phyloP scores from a whole-genome alignment of 1,140 invertebrate genomes.

The Acromyrmex heyeri region DNA sequence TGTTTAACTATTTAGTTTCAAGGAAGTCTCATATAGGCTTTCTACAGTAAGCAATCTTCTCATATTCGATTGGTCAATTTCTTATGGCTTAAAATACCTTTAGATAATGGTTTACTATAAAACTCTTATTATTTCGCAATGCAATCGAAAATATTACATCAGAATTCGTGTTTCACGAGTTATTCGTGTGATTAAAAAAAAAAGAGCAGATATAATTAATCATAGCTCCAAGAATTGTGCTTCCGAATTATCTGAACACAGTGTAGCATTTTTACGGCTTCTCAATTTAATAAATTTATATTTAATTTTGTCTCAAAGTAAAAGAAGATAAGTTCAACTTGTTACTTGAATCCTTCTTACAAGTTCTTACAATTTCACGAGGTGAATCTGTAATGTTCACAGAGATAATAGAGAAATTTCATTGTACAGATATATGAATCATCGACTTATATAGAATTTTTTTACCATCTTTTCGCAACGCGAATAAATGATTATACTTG shows the following conservation, averaged over 20 bases:
- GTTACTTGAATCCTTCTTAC: neutral
- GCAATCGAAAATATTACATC: slow-evolving; percentile 38
- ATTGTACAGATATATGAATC: slow-evolving; percentile 28
- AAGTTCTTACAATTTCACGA: slow-evolving; percentile 12
- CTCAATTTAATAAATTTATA: neutral
- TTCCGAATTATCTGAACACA: neutral
- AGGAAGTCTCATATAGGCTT: no score
- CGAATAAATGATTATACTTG: slow-evolving; percentile 8
- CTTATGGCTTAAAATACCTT: no score
- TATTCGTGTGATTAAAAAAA: neutral
- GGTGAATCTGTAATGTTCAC: neutral
- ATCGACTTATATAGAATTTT: slow-evolving; percentile 20
- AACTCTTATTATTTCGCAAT: no score
- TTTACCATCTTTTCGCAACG: slow-evolving; percentile 15
- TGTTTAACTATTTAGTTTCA: no score
- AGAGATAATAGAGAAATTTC: slow-evolving; percentile 36
- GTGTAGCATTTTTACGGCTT: neutral
- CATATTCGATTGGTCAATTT: no score
- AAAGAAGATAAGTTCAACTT: neutral
- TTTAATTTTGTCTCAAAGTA: slow-evolving; percentile 3
- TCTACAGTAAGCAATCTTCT: no score
- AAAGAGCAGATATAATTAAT: neutral
- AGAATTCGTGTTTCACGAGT: slow-evolving; percentile 9
- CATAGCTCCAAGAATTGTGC: neutral
- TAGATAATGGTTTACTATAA: no score